A percentile compares a stretch with the other conserved stretches of the same genome.
Evolutionary conservation across 2,113 vertebrate genomes (phyloP).

Genomic region (Egretta garzetta): DNA sequence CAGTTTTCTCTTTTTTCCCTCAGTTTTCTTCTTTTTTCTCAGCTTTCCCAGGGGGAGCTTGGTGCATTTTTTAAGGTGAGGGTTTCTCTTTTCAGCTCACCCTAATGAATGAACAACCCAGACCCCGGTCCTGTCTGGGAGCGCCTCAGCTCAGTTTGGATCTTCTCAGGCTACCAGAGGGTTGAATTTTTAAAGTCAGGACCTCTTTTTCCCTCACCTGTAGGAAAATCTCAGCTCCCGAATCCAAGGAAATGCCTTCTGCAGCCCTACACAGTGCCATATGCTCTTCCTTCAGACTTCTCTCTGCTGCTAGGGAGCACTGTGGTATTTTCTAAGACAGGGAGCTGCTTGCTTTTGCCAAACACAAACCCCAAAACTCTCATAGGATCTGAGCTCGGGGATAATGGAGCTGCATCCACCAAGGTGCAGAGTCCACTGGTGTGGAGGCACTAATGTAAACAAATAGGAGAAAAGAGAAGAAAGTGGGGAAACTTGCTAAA

Average conservation of each 20-base stretch:
- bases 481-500: not conserved
- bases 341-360: not conserved
- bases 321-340: not conserved
- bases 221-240: not conserved
- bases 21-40: too few relatives aligned
- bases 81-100: not conserved
- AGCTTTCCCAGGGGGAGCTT: not conserved
- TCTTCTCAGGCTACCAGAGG: not conserved
- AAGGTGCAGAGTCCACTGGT: not conserved
- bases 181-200: not conserved
- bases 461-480: not conserved
- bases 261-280: not conserved
- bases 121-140: fast-evolving
- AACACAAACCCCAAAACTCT: fast-evolving
- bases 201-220: not conserved
- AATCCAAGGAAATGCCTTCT: not conserved
- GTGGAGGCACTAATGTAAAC: not conserved
- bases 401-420: not conserved
- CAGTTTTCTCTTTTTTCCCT: not conserved
- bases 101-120: not conserved
- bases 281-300: not conserved
- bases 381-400: fast-evolving
- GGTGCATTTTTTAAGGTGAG: not conserved
- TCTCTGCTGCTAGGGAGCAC: not conserved
- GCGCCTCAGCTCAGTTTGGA: fast-evolving